Evolutionary conservation across 2,888 invertebrate genomes (phyloP), one percentile per base, ranked within the genome.

Genomic region (Disparrhopalites patrizii): DNA sequence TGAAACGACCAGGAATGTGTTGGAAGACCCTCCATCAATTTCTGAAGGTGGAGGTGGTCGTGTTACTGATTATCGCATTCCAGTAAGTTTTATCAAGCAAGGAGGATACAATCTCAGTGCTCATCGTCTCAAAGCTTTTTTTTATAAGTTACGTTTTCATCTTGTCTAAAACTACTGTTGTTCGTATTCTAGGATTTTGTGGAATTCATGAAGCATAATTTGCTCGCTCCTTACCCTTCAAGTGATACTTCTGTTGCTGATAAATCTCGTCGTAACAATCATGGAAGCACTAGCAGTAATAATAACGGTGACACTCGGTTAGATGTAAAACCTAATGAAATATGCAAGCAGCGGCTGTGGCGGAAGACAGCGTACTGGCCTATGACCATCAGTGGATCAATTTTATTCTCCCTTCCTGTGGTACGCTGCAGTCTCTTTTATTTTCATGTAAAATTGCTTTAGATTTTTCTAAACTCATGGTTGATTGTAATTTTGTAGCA

Each of bases 21-120:
- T 95, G 62, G 96, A 97, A 78, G 97, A 97, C 79, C 93, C 94
- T 0, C 96, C 96, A 0, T 92, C 95, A 0, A 91, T 97, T 58
- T 92, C 90, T 30, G 97, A 97, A 80, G 96, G 96, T 0, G 88
- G 89, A 38, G 97, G 97, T 0, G 97, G 96, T 0, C 83, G 94
- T 47, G 91, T 97, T 47, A 91, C 93, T 0, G 97, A 97, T 79
- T 97, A 97, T 78, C 84, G 90, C 81, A 85, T 86, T 68, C 83
- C 82, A 15, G 82, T 82, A 75, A 76, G 76, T 47, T 13, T n/a
- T n/a, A n/a, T n/a, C n/a, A n/a, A n/a, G n/a, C n/a, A n/a, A n/a
- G n/a, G n/a, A n/a, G n/a, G n/a, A n/a, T n/a, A n/a, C n/a, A n/a
- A n/a, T n/a, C n/a, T n/a, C n/a, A n/a, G n/a, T n/a, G n/a, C n/a